A percentile compares a stretch with the other conserved stretches of the same genome.
These are phyloP conservation scores for Platycercus adscitus DNA, from an alignment of 2,113 vertebrate species.

Conservation along the genomic window DNA sequence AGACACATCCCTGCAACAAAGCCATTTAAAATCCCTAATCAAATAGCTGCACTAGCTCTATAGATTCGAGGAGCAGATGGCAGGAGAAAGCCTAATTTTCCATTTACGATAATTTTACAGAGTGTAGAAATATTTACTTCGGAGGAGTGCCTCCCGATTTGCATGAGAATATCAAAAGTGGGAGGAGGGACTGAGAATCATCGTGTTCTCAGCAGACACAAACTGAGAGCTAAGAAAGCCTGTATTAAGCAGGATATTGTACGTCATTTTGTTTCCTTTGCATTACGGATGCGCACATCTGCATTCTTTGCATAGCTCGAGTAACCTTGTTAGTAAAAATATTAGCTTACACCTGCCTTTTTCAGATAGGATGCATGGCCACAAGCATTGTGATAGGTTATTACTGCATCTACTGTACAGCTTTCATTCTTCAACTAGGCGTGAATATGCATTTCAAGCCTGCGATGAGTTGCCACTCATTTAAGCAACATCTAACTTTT, in stretches of 20 bases:
- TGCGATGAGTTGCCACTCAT: neutral
- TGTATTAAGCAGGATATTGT: neutral
- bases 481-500: neutral
- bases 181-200: slow-evolving; percentile 13
- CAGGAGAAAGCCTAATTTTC: slow-evolving; percentile 53
- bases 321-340: neutral
- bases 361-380: neutral
- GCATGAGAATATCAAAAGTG: slow-evolving; percentile 15
- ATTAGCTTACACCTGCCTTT: neutral
- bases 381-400: neutral
- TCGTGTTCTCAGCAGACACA: neutral
- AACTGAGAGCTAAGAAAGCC: neutral
- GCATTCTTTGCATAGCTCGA: neutral
- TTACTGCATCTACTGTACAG: neutral
- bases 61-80: slow-evolving; percentile 42
- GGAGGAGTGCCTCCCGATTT: slow-evolving; percentile 18
- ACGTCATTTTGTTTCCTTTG: neutral
- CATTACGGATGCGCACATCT: neutral
- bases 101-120: slow-evolving; percentile 50
- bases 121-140: slow-evolving; percentile 57
- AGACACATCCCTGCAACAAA: neutral
- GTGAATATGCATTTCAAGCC: neutral
- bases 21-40: slow-evolving; percentile 33
- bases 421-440: neutral
- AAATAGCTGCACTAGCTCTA: slow-evolving; percentile 16